Base-by-base conservation (phyloP, 30 jellyfish, hydroid and myxozoan genomes). In the Turritopsis dohrnii region DNA sequence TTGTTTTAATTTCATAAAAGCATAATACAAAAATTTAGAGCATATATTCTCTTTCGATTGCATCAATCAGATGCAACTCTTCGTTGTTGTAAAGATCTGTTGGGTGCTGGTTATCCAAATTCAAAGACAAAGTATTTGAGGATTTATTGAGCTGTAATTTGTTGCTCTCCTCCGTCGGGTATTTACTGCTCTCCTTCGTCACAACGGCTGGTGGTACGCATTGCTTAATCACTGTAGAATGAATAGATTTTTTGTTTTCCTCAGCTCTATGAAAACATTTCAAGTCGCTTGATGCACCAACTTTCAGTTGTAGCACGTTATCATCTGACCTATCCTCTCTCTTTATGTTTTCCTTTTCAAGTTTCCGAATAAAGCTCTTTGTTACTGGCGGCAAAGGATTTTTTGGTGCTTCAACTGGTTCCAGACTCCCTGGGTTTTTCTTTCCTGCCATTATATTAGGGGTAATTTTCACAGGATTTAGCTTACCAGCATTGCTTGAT, bases 291-390 rank as follows among this genome's bases (percentile, higher is more conserved):
- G 13, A 41, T 3, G 13, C 13, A 13, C 13, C 13, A 41, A 41
- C 60, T 41, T 41, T 13, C 60, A 41, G 5, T 41, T 41, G 5
- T 13, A 41, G 5, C 60, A 41, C 13, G n/a, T n/a, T n/a, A n/a
- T n/a, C n/a, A 13, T 41, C 60, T 41, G 60, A 41, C 60, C 13
- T 41, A 3, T 13, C 60, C 13, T 41, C 30, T 19, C 8, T 69
- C 77, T 69, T 16, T 69, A n/a, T 69, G 22, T 69, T 69, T 69
- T 69, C 77, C 30, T 0, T 69, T 69, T 69, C 77, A 7, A 69
- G 77, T 1, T 27, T 23, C 0, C 28, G 30, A 19, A 69, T 23
- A 21, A 69, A 69, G 9, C 31, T 27, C 30, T 69, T 69, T n/a
- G 28, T 27, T n/a, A 69, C 77, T 69, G 77, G 77, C 28, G 30